Base-by-base conservation (phyloP, 2,888 invertebrate species). In the Allygus modestus region DNA sequence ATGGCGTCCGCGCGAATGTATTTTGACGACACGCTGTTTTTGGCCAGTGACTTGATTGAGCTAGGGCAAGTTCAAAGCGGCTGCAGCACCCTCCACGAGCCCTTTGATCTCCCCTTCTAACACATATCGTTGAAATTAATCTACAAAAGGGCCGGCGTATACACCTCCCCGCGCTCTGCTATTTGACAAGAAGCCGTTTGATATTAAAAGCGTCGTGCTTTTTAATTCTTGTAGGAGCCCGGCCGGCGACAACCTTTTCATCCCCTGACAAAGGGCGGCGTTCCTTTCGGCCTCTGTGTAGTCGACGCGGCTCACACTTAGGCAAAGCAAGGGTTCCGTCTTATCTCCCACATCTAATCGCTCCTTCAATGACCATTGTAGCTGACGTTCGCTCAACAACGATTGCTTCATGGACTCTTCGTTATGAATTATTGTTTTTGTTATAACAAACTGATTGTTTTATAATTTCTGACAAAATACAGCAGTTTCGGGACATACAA, bases 91-190 rank as follows among this genome's bases (percentile, higher is more conserved):
- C 46, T 51, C 77, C 46, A 20, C 43, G 9, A 31, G n/a, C 2
- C 23, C 77, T 77, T 77, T 77, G 77, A 77, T 77, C 77, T 77
- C 77, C 77, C 77, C 77, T 77, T 46, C 77, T 77, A 77, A 77
- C 77, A 77, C 77, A 77, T 77, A 77, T 77, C 77, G 77, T 77
- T 77, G 77, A 77, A 77, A 77, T 77, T 77, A 77, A 77, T 77
- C 77, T 77, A 77, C 77, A 77, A 77, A 77, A 77, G 77, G 51
- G 77, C 77, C 77, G 73, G 41, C 77, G 23, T 11, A 28, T 73
- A 73, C 77, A 77, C 43, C 77, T 77, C 77, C 77, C 77, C 51
- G 23, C 51, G 41, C 51, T 41, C 51, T 77, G 46, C 46, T 77
- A 77, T 77, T 77, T 77, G 77, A 77, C 77, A 77, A 77, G 77